Evolutionary conservation across 2,797 vertebrate species (phyloP).

Genomic region (Rhinella marina): DNA sequence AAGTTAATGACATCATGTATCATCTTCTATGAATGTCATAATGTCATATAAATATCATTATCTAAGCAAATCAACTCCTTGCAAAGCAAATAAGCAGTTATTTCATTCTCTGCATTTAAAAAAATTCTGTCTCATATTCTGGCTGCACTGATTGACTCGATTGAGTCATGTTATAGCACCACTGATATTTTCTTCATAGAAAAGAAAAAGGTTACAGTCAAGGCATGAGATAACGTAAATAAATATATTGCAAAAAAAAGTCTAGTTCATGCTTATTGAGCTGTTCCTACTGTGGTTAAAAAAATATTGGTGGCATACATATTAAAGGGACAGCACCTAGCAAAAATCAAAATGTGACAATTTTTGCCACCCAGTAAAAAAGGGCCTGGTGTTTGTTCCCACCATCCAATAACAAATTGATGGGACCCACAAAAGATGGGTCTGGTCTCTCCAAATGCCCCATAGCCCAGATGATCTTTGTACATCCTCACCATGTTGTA

Average conservation of each 20-base stretch:
- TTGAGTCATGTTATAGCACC: neutral
- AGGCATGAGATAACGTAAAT: neutral
- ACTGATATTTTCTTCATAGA: neutral
- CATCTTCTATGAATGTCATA: slow-evolving; percentile 60
- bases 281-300: neutral
- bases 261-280: too few species aligned
- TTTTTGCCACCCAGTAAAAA: too few species aligned
- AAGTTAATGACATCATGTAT: slow-evolving; percentile 59
- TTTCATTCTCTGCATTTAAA: slow-evolving; percentile 45
- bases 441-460: too few species aligned
- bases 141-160: slow-evolving; percentile 23
- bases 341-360: too few species aligned
- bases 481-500: too few species aligned
- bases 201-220: neutral
- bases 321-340: neutral
- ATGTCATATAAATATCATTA: slow-evolving; percentile 62
- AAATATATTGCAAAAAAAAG: neutral
- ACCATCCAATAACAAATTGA: too few species aligned
- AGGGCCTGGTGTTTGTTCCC: too few species aligned
- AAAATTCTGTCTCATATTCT: slow-evolving; percentile 36
- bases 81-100: slow-evolving; percentile 56
- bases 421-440: too few species aligned
- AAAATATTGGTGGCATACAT: neutral
- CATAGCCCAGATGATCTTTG: too few species aligned
- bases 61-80: slow-evolving; percentile 60